These are phyloP conservation scores for Potorous gilbertii DNA, from an alignment of 2,797 vertebrate genomes.

Conservation along the genomic window DNA sequence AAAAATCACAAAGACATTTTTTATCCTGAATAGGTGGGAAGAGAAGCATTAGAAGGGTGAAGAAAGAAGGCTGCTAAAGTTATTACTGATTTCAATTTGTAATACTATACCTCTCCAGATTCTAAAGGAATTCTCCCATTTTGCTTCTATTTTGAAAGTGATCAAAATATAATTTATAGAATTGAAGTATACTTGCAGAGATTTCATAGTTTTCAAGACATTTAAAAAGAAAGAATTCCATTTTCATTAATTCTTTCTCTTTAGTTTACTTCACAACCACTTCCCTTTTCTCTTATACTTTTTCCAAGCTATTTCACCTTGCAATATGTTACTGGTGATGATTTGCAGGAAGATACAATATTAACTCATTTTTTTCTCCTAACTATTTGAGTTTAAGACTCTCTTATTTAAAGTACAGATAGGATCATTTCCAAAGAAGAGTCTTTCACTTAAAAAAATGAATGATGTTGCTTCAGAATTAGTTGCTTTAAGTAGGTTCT, in stretches of 20 bases:
- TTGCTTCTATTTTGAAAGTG: slow-evolving; percentile 84
- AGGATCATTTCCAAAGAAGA: slow-evolving; percentile 87
- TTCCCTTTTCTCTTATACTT: slow-evolving; percentile 42
- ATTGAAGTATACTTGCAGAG: slow-evolving; percentile 88
- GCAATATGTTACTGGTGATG: slow-evolving; percentile 86
- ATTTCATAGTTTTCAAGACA: slow-evolving; percentile 84
- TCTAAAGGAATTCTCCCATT: slow-evolving; percentile 83
- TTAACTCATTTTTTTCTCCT: slow-evolving; percentile 86
- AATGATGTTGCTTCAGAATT: background rate
- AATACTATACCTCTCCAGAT: slow-evolving; percentile 84
- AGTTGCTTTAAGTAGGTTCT: background rate
- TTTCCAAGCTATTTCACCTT: slow-evolving; percentile 89
- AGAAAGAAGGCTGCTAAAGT: slow-evolving; percentile 78
- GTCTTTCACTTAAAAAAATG: slow-evolving; percentile 85
- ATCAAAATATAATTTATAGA: slow-evolving; percentile 80
- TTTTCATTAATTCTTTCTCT: slow-evolving; percentile 85
- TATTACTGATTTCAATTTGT: slow-evolving; percentile 85
- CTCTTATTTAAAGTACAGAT: slow-evolving; percentile 87
- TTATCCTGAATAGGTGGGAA: slow-evolving; percentile 77
- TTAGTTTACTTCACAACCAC: slow-evolving; percentile 62
- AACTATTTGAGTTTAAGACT: slow-evolving; percentile 87
- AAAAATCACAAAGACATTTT: slow-evolving; percentile 88
- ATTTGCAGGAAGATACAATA: slow-evolving; percentile 87
- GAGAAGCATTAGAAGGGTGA: slow-evolving; percentile 66
- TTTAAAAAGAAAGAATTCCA: slow-evolving; percentile 81